Percentiles rank a stretch among this genome's conserved stretches.
These are phyloP conservation scores for Hirundo rustica DNA, from an alignment of 2,797 vertebrate genomes.

Conservation along the genomic window DNA sequence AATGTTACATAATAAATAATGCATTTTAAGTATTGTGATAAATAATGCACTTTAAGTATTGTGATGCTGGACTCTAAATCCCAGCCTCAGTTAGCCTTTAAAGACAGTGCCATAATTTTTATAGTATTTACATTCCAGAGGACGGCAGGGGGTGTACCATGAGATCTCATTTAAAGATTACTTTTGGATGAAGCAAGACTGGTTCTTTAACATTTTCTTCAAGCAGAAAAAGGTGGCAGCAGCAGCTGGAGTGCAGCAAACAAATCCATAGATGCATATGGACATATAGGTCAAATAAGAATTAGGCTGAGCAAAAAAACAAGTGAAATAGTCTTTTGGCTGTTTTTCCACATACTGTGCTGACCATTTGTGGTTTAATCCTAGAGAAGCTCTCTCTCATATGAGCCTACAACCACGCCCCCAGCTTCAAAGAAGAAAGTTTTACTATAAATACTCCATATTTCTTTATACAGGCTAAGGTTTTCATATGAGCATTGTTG, in stretches of 20 bases:
- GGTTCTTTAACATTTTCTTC: background rate
- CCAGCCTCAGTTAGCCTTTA: background rate
- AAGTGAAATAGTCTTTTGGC: background rate
- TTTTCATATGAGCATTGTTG: background rate
- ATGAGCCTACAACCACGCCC: background rate
- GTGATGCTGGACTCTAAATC: constrained; percentile 6
- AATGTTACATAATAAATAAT: constrained; percentile 19
- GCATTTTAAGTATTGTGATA: constrained; percentile 4
- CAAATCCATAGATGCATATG: constrained; percentile 10
- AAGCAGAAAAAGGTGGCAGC: background rate
- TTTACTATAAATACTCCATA: background rate
- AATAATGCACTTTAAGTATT: constrained; percentile 7
- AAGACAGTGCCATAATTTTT: background rate
- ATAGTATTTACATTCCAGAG: background rate
- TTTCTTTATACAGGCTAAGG: background rate
- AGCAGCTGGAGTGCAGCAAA: constrained; percentile 9
- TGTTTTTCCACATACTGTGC: background rate
- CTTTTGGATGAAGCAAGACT: background rate
- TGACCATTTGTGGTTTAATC: background rate
- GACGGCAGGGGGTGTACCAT: background rate
- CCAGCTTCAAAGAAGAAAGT: background rate
- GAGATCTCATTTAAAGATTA: constrained; percentile 20
- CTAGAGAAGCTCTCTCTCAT: background rate
- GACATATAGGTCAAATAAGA: constrained; percentile 32
- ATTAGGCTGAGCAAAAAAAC: background rate